These are phyloP conservation scores for Nannoperca obscura DNA, from an alignment of 2,797 vertebrate genomes.

Conservation along the genomic window DNA sequence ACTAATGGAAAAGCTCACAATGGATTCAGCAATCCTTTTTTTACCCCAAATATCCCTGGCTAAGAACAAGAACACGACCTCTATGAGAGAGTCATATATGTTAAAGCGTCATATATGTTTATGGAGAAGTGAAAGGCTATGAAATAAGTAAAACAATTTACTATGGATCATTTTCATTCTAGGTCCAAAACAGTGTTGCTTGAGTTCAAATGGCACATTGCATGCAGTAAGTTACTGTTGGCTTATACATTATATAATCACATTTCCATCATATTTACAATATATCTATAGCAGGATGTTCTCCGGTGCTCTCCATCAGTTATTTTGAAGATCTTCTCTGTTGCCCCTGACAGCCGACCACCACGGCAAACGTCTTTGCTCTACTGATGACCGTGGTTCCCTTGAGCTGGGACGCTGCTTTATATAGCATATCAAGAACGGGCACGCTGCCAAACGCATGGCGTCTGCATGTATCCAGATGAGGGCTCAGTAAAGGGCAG, in stretches of 20 bases:
- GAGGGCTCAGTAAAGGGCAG: conserved; percentile 71
- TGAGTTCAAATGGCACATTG: background rate
- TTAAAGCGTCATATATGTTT: background rate
- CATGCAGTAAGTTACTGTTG: background rate
- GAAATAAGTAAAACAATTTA: background rate
- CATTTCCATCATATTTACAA: background rate
- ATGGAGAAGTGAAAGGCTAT: background rate
- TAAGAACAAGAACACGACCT: background rate
- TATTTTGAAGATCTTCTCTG: no score
- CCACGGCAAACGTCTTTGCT: background rate
- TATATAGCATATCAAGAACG: conserved; percentile 13
- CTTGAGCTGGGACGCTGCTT: conserved; percentile 20
- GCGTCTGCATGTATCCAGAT: conserved; percentile 49
- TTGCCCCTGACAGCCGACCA: conserved; percentile 24
- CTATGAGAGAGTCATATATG: background rate
- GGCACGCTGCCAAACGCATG: conserved; percentile 25
- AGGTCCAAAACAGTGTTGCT: background rate
- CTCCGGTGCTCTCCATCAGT: background rate
- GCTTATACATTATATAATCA: background rate
- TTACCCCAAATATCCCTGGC: background rate
- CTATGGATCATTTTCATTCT: background rate
- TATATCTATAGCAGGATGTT: conserved; percentile 10
- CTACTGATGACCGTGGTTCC: conserved; percentile 16
- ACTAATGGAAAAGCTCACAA: conserved; percentile 7
- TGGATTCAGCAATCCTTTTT: background rate